Base-by-base conservation (phyloP, 2,113 vertebrate genomes). In the Entelurus aequoreus region DNA sequence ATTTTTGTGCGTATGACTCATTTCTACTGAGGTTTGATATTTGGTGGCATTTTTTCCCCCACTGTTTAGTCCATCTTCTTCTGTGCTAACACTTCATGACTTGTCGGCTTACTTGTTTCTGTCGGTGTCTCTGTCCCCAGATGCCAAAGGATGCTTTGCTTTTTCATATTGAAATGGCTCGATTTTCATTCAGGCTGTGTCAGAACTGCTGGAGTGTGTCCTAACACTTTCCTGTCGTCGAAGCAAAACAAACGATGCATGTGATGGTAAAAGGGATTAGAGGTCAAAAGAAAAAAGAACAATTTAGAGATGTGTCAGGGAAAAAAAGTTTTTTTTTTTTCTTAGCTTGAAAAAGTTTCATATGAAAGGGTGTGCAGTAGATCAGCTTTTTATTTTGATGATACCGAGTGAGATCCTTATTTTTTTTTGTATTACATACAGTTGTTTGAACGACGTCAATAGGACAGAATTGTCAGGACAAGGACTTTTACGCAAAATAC, bases 101-200 rank as follows among this genome's bases (percentile, higher is more conserved):
- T 48, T 13, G 48, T 36, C 14, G 14, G 1, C 5, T 13, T 13
- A 6, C 48, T 58, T 64, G 12, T 60, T 36, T 62, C 51, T 63
- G 36, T 66, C 37, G 42, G 16, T 37, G 16, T 60, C 35, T 44
- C n/a, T 37, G 8, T 62, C 9, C 0, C 58, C 1, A 12, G 12
- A 15, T 44, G 47, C 44, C 2, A 3, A 11, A 13, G 40, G 57
- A 59, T 4, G 36, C 38, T 54, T 54, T 65, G 36, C 35, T 63
- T 36, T 60, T 70, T 56, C 66, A 37, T 5, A 12, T 46, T 46
- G 10, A 46, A 46, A 7, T 50, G 42, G 63, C 54, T 81, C 65
- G 19, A 57, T 67, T 71, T 79, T 74, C 62, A 69, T 54, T 53
- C 59, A 13, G 11, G 21, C 50, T 62, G 60, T 57, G 48, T 71